Percentiles rank a stretch among this genome's conserved stretches.
Evolutionary conservation across 2,797 vertebrate genomes (phyloP).

Genomic region (Diplodus puntazzo): DNA sequence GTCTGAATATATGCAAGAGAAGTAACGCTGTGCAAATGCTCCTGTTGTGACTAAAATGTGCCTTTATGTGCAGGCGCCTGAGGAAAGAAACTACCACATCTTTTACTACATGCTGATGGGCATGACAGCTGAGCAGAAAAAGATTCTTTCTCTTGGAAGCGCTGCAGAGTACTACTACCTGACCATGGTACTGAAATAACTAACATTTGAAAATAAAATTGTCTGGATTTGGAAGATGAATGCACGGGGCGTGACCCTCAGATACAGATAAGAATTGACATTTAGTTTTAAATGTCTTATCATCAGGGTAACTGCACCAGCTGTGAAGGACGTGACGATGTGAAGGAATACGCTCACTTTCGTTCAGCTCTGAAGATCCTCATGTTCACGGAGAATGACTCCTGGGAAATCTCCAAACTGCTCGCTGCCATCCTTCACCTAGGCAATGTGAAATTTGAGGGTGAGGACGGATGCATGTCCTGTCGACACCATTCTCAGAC

Average conservation of each 20-base stretch:
- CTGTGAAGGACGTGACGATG: slow-evolving; percentile 90
- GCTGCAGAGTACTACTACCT: slow-evolving; percentile 93
- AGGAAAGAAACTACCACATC: slow-evolving; percentile 98
- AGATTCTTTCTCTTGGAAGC: slow-evolving; percentile 89
- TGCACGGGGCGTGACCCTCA: background rate
- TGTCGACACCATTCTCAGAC: background rate
- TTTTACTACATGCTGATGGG: slow-evolving; percentile 98
- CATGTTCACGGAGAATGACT: slow-evolving; percentile 92
- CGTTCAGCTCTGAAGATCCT: slow-evolving; percentile 96
- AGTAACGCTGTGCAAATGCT: background rate
- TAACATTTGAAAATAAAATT: background rate
- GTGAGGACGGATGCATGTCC: slow-evolving; percentile 73
- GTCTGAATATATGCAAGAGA: background rate
- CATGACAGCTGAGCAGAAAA: slow-evolving; percentile 93
- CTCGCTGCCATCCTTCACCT: slow-evolving; percentile 95
- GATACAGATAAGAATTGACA: background rate
- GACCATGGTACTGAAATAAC: slow-evolving; percentile 80
- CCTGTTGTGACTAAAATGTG: background rate
- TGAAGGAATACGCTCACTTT: slow-evolving; percentile 92
- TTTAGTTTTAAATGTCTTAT: background rate
- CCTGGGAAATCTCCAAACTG: slow-evolving; percentile 93
- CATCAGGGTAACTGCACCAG: slow-evolving; percentile 92
- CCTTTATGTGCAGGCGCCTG: slow-evolving; percentile 84
- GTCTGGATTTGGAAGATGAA: background rate
- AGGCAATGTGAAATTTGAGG: slow-evolving; percentile 92